Base-by-base conservation (phyloP, 2,888 invertebrate species). In the Habroteleia sp. region DNA sequence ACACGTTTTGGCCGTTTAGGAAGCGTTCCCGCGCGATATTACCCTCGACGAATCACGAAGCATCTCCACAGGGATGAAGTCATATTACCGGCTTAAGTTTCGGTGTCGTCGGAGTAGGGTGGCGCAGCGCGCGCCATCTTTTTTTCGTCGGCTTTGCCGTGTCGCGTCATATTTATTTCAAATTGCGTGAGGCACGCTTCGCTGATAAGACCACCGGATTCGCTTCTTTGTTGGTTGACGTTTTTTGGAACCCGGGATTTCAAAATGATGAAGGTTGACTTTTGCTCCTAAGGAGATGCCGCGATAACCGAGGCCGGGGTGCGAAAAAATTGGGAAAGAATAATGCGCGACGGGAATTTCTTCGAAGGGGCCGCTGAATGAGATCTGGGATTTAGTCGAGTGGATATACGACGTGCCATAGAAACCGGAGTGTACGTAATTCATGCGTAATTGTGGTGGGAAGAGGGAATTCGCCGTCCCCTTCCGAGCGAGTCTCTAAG, bases 141-240 rank as follows among this genome's bases (percentile, higher is more conserved):
- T 48, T 65, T 41, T 52, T 52, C 46, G 39, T 23, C 65, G 37
- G 44, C 39, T 42, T 29, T 23, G 35, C 13, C 62, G 46, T 72
- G 72, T 72, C 72, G 56, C 48, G 65, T 65, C 72, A 72, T 72
- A 72, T 72, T 72, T 65, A 72, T 72, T 72, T 72, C 72, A 72
- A 72, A 65, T 65, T 72, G 65, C 44, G 39, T 52, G 50, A 44
- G 58, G 46, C 39, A 25, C 56, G 6, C 54, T 46, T 7, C 48
- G 42, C 56, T 29, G 63, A 65, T 65, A 72, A 72, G 42, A 42
- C 56, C 63, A 16, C 27, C 63, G 20, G 72, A 50, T 56, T 50
- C 31, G 56, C 20, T 42, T 23, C 41, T 65, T 72, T 65, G 72
- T 71, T 54, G 31, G 25, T 35, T 6, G 29, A 8, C 56, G 56